These are phyloP conservation scores for Lagria hirta DNA, from an alignment of 2,888 invertebrate species.

Conservation along the genomic window DNA sequence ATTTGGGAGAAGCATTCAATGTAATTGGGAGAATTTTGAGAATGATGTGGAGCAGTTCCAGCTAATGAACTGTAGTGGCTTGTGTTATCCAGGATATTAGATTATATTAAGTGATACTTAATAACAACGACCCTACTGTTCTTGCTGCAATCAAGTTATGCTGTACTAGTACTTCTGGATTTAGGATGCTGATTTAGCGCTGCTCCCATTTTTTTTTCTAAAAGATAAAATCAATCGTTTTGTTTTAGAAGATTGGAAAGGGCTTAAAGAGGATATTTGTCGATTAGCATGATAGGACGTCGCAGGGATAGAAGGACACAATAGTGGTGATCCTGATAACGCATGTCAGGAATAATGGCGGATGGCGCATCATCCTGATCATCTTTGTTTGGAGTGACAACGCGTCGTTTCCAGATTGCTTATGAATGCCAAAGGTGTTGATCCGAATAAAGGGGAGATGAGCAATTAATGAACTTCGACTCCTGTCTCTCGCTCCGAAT, in stretches of 20 bases:
- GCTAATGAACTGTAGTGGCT: too few relatives aligned
- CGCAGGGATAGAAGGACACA: constrained; percentile 32
- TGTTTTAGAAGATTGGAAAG: too few relatives aligned
- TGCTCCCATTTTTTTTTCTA: too few relatives aligned
- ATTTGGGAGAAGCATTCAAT: too few relatives aligned
- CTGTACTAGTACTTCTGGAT: too few relatives aligned
- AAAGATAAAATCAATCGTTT: too few relatives aligned
- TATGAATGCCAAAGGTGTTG: constrained; percentile 54
- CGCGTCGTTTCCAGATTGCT: constrained; percentile 52
- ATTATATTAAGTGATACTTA: constrained; percentile 26
- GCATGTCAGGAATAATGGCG: constrained; percentile 37
- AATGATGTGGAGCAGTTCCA: too few relatives aligned
- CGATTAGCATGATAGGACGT: constrained; percentile 42
- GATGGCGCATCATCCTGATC: constrained; percentile 38
- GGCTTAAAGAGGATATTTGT: constrained; percentile 40
- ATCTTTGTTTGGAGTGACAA: constrained; percentile 50
- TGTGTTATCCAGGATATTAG: constrained; percentile 24
- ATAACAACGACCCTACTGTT: constrained; percentile 14
- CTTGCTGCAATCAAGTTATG: constrained; percentile 9
- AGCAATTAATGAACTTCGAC: constrained; percentile 51
- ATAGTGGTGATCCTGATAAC: constrained; percentile 39
- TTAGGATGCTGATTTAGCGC: too few relatives aligned
- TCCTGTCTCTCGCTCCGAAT: constrained; percentile 28
- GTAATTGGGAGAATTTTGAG: too few relatives aligned
- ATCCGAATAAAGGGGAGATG: constrained; percentile 51